Base-by-base conservation (phyloP, 2,113 vertebrate genomes). In the Stercorarius parasiticus region DNA sequence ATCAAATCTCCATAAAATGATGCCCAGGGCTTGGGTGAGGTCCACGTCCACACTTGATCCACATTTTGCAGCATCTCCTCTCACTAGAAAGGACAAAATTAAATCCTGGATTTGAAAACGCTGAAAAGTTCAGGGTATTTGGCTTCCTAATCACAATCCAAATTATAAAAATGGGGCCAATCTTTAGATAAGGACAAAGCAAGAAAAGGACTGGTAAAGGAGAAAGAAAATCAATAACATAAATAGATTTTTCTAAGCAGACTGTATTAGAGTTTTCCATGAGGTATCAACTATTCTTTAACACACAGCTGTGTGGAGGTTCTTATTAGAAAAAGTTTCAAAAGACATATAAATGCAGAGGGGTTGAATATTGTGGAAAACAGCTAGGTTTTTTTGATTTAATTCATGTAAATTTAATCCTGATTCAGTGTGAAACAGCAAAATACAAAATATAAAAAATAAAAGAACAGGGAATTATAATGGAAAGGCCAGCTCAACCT, bases 181-280 rank as follows among this genome's bases (percentile, higher is more conserved):
- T 23, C 9, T n/a, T 89, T 72, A 89, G 21, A 52, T 71, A 87
- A 42, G 61, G 40, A 87, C 52, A 89, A 73, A 40, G 16, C 23
- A 93, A 95, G 34, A 91, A 72, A 84, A 84, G 8, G 36, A 86
- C 52, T 64, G 22, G 43, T 38, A 90, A 94, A 94, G 76, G 84
- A 97, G 86, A 97, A 89, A 64, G 93, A 93, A 91, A 97, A 95
- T 96, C 78, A 95, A 16, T 90, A 86, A 94, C 64, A 97, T 84
- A 95, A 97, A 97, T 69, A 96, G 86, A 96, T 94, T 89, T 95
- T 98, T 97, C 96, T 98, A 95, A 91, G 85, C 22, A 79, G 49
- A 93, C 80, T 72, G 91, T 95, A 97, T 96, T 96, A 97, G 83
- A 96, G 62, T 86, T 95, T 98, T 96, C 85, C 71, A 96, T 82